These are phyloP conservation scores for Magallana ariakensis DNA, from an alignment of 1,140 invertebrate genomes.

Conservation along the genomic window DNA sequence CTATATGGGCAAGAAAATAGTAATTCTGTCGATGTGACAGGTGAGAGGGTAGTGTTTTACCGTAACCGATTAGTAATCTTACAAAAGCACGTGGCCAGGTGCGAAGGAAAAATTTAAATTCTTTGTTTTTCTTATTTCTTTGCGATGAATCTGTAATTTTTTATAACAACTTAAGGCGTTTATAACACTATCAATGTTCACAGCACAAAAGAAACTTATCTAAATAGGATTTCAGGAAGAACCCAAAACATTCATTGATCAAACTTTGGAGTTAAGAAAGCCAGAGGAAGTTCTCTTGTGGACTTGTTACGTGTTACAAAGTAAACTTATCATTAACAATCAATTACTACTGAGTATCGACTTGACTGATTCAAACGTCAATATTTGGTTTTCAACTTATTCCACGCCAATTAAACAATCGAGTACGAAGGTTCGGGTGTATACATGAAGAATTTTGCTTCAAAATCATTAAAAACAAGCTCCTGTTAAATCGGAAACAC, in stretches of 20 bases:
- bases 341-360: not conserved
- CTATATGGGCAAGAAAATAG: not conserved
- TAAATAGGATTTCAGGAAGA: conserved; percentile 11
- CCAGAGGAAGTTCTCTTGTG: not conserved
- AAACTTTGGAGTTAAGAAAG: not conserved
- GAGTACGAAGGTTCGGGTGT: not conserved
- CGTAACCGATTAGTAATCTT: conserved; percentile 11
- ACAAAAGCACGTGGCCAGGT: conserved; percentile 20
- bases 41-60: not conserved
- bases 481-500: not conserved
- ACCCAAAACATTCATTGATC: conserved; percentile 6
- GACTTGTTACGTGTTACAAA: not conserved
- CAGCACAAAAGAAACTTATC: not conserved
- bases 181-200: conserved; percentile 21
- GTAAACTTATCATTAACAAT: conserved; percentile 32
- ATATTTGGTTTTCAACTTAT: conserved; percentile 28
- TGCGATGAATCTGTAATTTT: conserved; percentile 10
- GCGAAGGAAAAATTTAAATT: conserved; percentile 8
- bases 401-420: not conserved
- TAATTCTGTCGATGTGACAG: conserved; percentile 12
- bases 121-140: conserved; percentile 27
- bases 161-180: conserved; percentile 6
- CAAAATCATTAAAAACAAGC: not conserved
- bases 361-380: conserved; percentile 3
- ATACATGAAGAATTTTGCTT: not conserved